Base-by-base conservation (phyloP, 2,113 vertebrate genomes). In the Danio rerio region DNA sequence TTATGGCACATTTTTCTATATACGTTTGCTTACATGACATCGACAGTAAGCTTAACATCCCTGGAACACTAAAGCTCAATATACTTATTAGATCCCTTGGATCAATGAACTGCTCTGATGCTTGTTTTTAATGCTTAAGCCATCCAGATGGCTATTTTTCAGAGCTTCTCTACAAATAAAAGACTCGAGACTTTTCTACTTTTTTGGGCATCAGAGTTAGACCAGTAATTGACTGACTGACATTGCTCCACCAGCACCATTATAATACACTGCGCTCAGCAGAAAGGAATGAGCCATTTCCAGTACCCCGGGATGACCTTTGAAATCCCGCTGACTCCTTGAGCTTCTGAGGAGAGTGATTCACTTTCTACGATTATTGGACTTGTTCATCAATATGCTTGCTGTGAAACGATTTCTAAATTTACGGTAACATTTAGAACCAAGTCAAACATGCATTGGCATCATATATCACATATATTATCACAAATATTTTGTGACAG, bases 251-350 rank as follows among this genome's bases (percentile, higher is more conserved):
- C 69, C 79, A 84, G 77, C 55, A 21, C 10, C 16, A 78, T 81
- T 81, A 83, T 31, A 63, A 72, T 84, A 84, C 68, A 45, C 10
- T 50, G 68, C 52, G 62, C 77, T 87, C 78, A 83, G 78, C 86
- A 80, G 78, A 81, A 81, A 69, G 74, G 77, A 63, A 77, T 73
- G 68, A 65, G 45, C 61, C 58, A 76, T 45, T 42, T 85, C 63
- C 50, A 56, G 43, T 81, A 61, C 83, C 81, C 83, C 75, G 7
- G 45, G 18, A n/a, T 83, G 78, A 82, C 82, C 84, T 82, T 69
- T 75, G 69, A 61, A 69, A 58, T 59, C 8, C 58, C 31, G 75
- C 50, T 61, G 78, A 16, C 65, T 66, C 31, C 47, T 31, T 43
- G 52, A 62, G 45, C 52, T 59, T 68, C 20, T 31, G 47, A 80